Base-by-base conservation (phyloP, 2,797 vertebrate species). In the Acropternis orthonyx region DNA sequence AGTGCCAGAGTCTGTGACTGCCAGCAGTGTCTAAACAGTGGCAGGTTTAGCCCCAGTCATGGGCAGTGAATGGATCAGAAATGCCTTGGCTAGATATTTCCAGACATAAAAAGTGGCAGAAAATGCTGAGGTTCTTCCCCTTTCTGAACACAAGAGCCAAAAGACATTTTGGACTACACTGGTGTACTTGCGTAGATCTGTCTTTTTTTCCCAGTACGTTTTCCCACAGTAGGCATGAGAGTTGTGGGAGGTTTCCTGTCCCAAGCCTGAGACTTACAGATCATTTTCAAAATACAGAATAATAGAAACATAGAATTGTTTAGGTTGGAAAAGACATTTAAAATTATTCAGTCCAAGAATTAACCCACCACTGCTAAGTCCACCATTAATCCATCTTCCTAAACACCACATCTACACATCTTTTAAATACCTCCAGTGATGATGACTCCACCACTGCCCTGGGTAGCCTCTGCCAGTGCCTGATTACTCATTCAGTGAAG, bases 391-490 rank as follows among this genome's bases (percentile, higher is more conserved):
- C 39, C 19, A n/a, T n/a, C 26, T 44, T 13, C 18, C 12, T 11
- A 22, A 63, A n/a, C 32, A 17, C 14, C 21, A 63, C 10, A 37
- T 36, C 26, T 52, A 24, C 1, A 0, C 1, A 5, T 22, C 39
- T 62, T 67, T 19, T 27, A 36, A 92, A 58, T 9, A 39, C 5
- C 24, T 63, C 12, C 66, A 73, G 21, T 24, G 14, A 36, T 4
- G 1, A 2, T 34, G 28, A 58, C 24, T 58, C 27, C 17, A 19
- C 11, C 34, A 27, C 34, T 43, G 56, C 8, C 19, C 10, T 58
- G 36, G 21, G 32, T 19, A 85, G 32, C 21, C 39, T 77, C 13
- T 44, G 26, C 21, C 39, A n/a, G 8, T 28, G 14, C 28, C 58
- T 44, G 9, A 36, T 6, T 32, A 28, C 19, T 37, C 7, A 24